Conservation (phyloP, 2,888 invertebrate species). For the Polietes domitor region DNA sequence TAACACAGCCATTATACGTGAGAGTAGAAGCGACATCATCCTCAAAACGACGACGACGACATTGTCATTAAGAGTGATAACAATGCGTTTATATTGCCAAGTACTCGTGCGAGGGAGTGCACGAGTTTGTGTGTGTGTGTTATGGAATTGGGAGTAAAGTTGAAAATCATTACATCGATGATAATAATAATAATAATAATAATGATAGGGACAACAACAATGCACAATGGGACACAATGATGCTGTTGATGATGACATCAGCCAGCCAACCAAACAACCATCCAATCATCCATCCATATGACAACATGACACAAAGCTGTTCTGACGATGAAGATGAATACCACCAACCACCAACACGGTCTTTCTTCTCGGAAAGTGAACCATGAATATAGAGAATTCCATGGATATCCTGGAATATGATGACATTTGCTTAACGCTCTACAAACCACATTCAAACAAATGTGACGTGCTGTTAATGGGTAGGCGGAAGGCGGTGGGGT, state of each 20-base stretch:
- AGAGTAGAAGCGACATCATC: background rate
- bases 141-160: background rate
- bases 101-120: background rate
- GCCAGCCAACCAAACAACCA: background rate
- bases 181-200: constrained; percentile 13
- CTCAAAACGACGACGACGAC: too few species aligned
- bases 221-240: background rate
- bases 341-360: background rate
- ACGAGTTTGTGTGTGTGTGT: background rate
- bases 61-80: background rate
- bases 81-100: background rate
- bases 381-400: background rate
- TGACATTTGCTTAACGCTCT: background rate
- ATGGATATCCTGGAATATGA: background rate
- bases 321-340: background rate
- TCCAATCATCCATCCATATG: background rate
- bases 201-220: background rate
- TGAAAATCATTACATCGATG: background rate
- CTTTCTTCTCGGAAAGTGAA: background rate
- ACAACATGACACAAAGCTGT: background rate
- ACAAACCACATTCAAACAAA: background rate
- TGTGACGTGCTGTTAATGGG: too few species aligned
- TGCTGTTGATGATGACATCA: background rate
- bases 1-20: background rate
- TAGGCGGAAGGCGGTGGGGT: background rate